Conservation (phyloP, 2,797 vertebrate genomes). For the Phalloptychus januarius region DNA sequence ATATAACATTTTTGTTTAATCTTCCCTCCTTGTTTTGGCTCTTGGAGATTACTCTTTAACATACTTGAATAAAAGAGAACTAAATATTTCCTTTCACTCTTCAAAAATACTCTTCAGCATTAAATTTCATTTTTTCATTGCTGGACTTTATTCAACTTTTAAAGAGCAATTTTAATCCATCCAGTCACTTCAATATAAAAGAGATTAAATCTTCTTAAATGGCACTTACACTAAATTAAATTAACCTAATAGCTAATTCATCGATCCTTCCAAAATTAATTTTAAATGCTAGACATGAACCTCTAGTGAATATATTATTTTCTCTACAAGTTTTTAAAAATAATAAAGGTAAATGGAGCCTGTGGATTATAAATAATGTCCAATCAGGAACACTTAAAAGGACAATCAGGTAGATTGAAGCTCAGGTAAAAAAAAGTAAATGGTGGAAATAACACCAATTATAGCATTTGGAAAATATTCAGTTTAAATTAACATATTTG, state of each 20-base stretch:
- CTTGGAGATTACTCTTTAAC: not conserved
- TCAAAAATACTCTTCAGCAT: not conserved
- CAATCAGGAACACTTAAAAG: not conserved
- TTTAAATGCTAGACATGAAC: conserved; percentile 15
- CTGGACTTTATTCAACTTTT: not conserved
- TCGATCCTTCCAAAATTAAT: not conserved
- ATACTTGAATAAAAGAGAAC: not conserved
- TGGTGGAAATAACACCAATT: not conserved
- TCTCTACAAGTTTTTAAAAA: not conserved
- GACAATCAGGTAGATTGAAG: not conserved
- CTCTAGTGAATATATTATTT: not conserved
- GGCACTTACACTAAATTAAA: not conserved
- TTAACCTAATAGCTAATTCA: conserved; percentile 6
- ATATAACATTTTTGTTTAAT: not conserved
- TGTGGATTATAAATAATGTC: conserved; percentile 20
- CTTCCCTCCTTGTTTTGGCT: not conserved
- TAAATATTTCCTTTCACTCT: not conserved
- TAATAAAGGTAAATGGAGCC: conserved; percentile 36
- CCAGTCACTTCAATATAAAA: not conserved
- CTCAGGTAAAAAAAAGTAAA: no score
- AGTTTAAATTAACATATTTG: not conserved
- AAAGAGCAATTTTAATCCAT: not conserved
- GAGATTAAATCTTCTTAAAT: not conserved
- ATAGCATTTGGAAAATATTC: not conserved
- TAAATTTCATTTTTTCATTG: not conserved